Evolutionary conservation across 1,140 invertebrate species (phyloP).

Genomic region (Amyelois transitella): DNA sequence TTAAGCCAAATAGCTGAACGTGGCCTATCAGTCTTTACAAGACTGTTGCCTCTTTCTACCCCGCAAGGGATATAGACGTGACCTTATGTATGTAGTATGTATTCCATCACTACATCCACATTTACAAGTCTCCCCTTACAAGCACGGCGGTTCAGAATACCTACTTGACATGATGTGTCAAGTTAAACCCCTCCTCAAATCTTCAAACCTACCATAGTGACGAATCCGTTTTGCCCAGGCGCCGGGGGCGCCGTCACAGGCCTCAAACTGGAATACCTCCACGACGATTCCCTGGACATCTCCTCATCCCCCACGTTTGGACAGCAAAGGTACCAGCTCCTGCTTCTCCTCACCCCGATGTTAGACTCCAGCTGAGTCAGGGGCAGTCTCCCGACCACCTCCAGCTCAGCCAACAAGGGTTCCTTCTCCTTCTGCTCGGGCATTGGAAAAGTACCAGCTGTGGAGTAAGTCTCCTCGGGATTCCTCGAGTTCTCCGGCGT

Average conservation of each 20-base stretch:
- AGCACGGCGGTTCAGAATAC: too few relatives aligned
- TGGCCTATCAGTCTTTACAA: too few relatives aligned
- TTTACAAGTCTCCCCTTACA: too few relatives aligned
- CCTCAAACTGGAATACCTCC: conserved; percentile 59
- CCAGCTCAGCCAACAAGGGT: conserved; percentile 54
- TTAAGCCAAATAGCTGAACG: too few relatives aligned
- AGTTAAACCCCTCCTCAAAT: neutral
- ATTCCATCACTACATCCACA: too few relatives aligned
- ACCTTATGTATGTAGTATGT: too few relatives aligned
- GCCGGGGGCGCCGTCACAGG: conserved; percentile 51
- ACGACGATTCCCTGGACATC: conserved; percentile 55
- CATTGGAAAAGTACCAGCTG: conserved; percentile 69
- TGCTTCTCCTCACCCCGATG: conserved; percentile 47
- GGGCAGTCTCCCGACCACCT: conserved; percentile 51
- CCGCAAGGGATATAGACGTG: too few relatives aligned
- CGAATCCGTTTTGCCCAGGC: conserved; percentile 38
- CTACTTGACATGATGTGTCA: too few relatives aligned
- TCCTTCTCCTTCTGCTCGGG: conserved; percentile 66
- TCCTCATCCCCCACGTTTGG: conserved; percentile 62
- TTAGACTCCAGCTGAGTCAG: conserved; percentile 41
- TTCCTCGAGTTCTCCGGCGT: conserved; percentile 39
- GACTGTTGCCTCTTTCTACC: too few relatives aligned
- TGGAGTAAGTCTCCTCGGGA: conserved; percentile 66
- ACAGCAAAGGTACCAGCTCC: conserved; percentile 71
- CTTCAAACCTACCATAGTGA: conserved; percentile 15